These are phyloP conservation scores for Tricholauxania praeusta DNA, from an alignment of 2,888 invertebrate species.

Conservation along the genomic window DNA sequence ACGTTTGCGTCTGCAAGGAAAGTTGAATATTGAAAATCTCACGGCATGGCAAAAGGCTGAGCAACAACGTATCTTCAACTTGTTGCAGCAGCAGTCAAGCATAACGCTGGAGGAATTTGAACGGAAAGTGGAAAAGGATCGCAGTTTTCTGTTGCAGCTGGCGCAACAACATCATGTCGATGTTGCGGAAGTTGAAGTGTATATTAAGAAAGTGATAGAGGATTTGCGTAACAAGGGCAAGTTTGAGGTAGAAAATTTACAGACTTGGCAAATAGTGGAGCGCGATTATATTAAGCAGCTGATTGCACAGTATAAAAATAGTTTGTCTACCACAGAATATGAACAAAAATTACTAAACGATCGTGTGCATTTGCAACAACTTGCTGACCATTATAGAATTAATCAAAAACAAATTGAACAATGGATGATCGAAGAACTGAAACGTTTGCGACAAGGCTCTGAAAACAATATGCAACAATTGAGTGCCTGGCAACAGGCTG, in stretches of 20 bases:
- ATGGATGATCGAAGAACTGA: slow-evolving; percentile 62
- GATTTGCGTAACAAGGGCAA: slow-evolving; percentile 60
- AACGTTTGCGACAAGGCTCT: slow-evolving; percentile 56
- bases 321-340: slow-evolving; percentile 57
- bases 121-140: slow-evolving; percentile 59
- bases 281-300: slow-evolving; percentile 61
- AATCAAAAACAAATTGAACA: slow-evolving; percentile 62
- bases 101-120: slow-evolving; percentile 62
- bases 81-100: slow-evolving; percentile 60
- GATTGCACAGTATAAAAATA: slow-evolving; percentile 58
- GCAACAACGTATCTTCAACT: slow-evolving; percentile 57
- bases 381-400: slow-evolving; percentile 61
- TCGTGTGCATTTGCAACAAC: slow-evolving; percentile 60
- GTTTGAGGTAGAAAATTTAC: slow-evolving; percentile 60
- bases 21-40: slow-evolving; percentile 60
- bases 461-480: slow-evolving; percentile 56
- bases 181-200: slow-evolving; percentile 60
- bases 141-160: slow-evolving; percentile 55
- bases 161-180: slow-evolving; percentile 62
- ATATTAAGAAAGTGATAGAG: slow-evolving; percentile 61
- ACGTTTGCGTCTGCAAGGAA: slow-evolving; percentile 59
- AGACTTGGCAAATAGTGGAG: slow-evolving; percentile 61
- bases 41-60: slow-evolving; percentile 63
- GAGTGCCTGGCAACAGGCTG: slow-evolving; percentile 59
- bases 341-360: slow-evolving; percentile 59